These are phyloP conservation scores for Mimas tiliae DNA, from an alignment of 2,888 invertebrate genomes.

Conservation along the genomic window DNA sequence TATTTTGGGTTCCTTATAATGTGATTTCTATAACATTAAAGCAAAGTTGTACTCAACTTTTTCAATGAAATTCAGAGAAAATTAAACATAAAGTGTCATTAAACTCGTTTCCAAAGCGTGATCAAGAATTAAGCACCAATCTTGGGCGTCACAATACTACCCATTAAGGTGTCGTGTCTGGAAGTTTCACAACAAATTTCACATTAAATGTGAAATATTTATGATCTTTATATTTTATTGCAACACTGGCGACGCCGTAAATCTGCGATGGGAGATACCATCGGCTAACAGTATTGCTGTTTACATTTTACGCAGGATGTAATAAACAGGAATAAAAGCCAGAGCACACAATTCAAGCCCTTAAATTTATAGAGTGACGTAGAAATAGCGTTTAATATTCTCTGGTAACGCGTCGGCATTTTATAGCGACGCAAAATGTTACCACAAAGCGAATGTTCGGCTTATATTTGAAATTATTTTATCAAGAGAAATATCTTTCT, in stretches of 20 bases:
- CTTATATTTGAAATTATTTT: constrained; percentile 1
- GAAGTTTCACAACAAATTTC: constrained; percentile 44
- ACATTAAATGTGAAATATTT: constrained; percentile 49
- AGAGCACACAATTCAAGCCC: constrained; percentile 15
- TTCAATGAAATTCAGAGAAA: not conserved
- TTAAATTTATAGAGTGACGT: constrained; percentile 29
- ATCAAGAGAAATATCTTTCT: constrained; percentile 6
- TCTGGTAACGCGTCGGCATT: constrained; percentile 5
- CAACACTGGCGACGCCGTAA: constrained; percentile 38
- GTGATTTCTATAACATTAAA: too few species aligned
- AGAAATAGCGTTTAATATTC: constrained; percentile 31
- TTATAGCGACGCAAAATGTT: constrained; percentile 13
- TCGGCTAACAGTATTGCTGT: constrained; percentile 31
- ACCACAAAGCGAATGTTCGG: constrained; percentile 21
- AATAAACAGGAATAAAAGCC: constrained; percentile 23
- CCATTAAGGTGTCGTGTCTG: constrained; percentile 32
- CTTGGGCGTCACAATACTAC: not conserved
- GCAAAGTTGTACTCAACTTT: not conserved
- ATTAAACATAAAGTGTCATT: not conserved
- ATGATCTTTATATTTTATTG: constrained; percentile 46
- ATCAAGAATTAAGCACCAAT: constrained; percentile 5
- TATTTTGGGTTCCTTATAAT: too few species aligned
- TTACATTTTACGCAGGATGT: constrained; percentile 32
- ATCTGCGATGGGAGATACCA: constrained; percentile 37
- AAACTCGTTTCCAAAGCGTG: constrained; percentile 4